Evolutionary conservation across 2,797 vertebrate species (phyloP), one percentile per base, ranked within the genome.

Genomic region (Semotilus atromaculatus): DNA sequence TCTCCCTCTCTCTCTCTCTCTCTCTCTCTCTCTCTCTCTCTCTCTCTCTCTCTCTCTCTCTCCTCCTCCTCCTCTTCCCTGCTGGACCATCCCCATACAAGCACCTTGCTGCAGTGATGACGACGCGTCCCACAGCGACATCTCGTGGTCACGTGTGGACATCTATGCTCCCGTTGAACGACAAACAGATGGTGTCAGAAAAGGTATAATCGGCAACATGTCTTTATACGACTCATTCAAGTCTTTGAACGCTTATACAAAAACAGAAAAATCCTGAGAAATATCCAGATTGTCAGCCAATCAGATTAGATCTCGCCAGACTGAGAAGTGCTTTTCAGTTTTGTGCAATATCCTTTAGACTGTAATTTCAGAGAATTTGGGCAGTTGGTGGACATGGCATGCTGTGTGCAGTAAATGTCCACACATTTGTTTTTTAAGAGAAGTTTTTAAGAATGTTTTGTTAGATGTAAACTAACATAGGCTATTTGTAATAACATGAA

Each of bases 71-170:
- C 64, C 76, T 80, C 80, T 84, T 83, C 76, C 31, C 83, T 80
- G 68, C 83, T 89, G 74, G 77, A 88, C 86, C 86, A 82, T 64
- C 85, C 87, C 53, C 88, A 90, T 85, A 84, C 81, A 34, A 90
- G 80, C 79, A 48, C 83, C 88, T 84, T 83, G 82, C 86, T 88
- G 90, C 89, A 93, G 91, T 89, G 88, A 93, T 89, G 86, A 89
- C 90, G 19, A 81, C 34, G 82, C 43, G 73, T 85, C 21, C 83
- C 82, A 86, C 92, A 94, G 94, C 92, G 94, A 91, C 95, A 90
- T 92, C 92, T 86, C 79, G 72, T 45, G 95, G 91, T 81, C 86
- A 90, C 85, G 75, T 79, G 74, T 90, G 84, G 82, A 21, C 34
- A 62, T 71, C 18, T 23, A 18, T 9, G 0, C 4, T 62, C 3